Evolutionary conservation across 2,888 invertebrate genomes (phyloP).

Genomic region (Hermaeophaga mercurialis): DNA sequence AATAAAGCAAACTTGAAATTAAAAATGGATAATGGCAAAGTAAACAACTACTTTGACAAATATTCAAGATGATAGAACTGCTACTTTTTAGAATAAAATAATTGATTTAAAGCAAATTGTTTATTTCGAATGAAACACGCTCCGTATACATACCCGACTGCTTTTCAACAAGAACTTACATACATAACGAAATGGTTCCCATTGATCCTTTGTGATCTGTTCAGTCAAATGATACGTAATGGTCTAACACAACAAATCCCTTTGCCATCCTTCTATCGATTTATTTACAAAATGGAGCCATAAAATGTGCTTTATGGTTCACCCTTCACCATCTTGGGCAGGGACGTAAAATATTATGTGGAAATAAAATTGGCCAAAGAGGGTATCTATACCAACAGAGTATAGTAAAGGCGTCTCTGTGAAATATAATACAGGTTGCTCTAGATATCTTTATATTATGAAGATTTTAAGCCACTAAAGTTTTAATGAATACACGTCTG

Average conservation of each 20-base stretch:
- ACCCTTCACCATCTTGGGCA: neutral
- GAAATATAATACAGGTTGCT: neutral
- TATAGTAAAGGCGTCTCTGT: constrained; percentile 1
- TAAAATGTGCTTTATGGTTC: constrained; percentile 5
- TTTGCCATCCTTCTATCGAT: neutral
- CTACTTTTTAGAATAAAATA: too few species aligned
- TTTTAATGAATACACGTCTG: neutral
- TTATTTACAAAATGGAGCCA: constrained; percentile 9
- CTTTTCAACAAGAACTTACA: too few species aligned
- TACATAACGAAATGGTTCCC: too few species aligned
- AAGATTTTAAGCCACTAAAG: neutral
- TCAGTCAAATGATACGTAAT: too few species aligned
- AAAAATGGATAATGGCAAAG: too few species aligned
- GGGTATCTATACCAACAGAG: neutral
- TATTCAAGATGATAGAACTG: too few species aligned
- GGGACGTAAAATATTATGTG: constrained; percentile 8
- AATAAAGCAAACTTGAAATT: too few species aligned
- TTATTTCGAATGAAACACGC: too few species aligned
- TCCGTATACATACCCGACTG: too few species aligned
- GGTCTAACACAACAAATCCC: neutral
- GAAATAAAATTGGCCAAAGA: constrained; percentile 5
- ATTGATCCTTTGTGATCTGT: too few species aligned
- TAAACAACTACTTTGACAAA: too few species aligned
- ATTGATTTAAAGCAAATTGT: too few species aligned
- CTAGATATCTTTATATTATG: neutral